Base-by-base conservation (phyloP, 2,797 vertebrate genomes). In the Pachyuromys duprasi region DNA sequence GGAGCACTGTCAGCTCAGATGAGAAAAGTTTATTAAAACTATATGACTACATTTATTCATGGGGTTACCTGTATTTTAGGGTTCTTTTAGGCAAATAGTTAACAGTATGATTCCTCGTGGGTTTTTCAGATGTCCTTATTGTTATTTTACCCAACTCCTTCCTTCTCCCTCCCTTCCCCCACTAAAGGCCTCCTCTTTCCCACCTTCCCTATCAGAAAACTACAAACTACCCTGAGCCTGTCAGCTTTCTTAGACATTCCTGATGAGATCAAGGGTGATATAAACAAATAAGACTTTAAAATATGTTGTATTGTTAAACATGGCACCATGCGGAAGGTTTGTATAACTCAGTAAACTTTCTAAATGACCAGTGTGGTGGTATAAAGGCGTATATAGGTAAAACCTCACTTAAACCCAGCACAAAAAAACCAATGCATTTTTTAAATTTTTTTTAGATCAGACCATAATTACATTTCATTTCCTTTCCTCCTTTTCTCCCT, bases 161-260 rank as follows among this genome's bases (percentile, higher is more conserved):
- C 22, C 22, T 57, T 36, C 12, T 81, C 22, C 11, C 55, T 26
- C 6, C 20, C 2, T 24, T 11, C 13, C 22, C 1, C 33, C 57
- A 31, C 18, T 80, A 8, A 26, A 14, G 33, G 36, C 11, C 72
- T 4, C n/a, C 22, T 5, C n/a, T 57, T 81, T 60, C 20, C 12
- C n/a, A 81, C 15, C n/a, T 81, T 60, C 79, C 79, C 13, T 4
- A 39, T 60, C n/a, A 39, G 55, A 81, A 36, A 12, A 60, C 3
- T 80, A n/a, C 36, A 72, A 18, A 36, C 55, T 9, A 45, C 62
- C 53, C n/a, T 63, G 36, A 91, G 22, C 9, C 74, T 88, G 20
- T 93, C 53, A 74, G 63, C 28, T 89, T 97, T 69, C 14, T 45
- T 81, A 82, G 65, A 80, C n/a, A 78, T 84, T 81, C 53, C 63